Conservation (phyloP, 2,797 vertebrate species). For the Micropoecilia bifurca region DNA sequence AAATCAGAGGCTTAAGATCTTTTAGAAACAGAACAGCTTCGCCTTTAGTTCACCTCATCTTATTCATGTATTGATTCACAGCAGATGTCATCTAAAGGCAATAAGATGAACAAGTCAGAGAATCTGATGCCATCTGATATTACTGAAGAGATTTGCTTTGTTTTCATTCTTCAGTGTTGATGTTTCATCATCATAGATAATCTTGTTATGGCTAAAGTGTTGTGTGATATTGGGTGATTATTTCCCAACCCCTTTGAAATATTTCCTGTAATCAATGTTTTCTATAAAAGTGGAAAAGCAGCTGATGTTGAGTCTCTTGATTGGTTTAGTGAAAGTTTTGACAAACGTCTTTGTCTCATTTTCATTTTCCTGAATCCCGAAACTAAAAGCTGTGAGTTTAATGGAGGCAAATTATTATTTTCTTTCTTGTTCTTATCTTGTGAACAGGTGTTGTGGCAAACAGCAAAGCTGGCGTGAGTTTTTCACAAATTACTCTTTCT, state of each 20-base stretch:
- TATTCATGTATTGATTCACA: background rate
- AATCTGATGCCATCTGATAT: background rate
- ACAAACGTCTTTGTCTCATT: background rate
- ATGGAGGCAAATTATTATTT: background rate
- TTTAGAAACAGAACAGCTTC: too few relatives aligned
- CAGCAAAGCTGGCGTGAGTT: constrained; percentile 86
- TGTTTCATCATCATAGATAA: background rate
- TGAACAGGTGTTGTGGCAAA: constrained; percentile 79
- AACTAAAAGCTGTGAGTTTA: background rate
- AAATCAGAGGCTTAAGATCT: too few relatives aligned
- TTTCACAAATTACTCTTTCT: background rate
- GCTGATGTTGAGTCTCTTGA: background rate
- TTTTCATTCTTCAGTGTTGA: background rate
- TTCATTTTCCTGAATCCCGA: background rate
- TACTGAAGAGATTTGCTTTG: background rate
- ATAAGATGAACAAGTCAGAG: background rate
- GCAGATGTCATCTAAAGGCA: background rate
- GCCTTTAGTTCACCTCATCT: too few relatives aligned
- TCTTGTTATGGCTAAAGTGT: background rate
- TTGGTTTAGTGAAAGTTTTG: background rate
- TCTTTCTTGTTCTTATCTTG: constrained; percentile 7
- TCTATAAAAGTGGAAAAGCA: background rate
- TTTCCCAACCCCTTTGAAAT: background rate
- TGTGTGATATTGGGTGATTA: background rate
- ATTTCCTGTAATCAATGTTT: background rate